Evolutionary conservation across 2,888 invertebrate genomes (phyloP), one percentile per base, ranked within the genome.

Genomic region (Sphinx pinastri): DNA sequence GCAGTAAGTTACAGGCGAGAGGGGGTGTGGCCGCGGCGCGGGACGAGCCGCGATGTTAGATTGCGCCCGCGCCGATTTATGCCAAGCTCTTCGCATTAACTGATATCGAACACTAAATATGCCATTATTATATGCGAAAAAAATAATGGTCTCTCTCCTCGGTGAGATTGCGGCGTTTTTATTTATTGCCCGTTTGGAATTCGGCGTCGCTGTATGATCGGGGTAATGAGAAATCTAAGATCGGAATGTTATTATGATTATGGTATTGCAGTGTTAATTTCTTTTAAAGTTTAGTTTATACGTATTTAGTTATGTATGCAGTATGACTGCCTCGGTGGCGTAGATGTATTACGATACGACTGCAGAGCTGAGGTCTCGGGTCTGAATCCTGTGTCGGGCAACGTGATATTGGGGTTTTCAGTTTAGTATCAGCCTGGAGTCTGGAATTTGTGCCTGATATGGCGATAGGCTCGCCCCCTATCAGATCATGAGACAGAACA

Each of bases 51-150:
- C 88, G 92, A 92, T 92, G 89, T 84, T 88, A 92, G 93, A 93
- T 93, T 91, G 88, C 88, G 87, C 88, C 74, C 76, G 85, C 89
- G 88, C 83, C 88, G 89, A 93, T 76, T 91, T 93, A 93, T 92
- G 89, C 90, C 89, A 86, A 87, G 90, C 91, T 87, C 89, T 89
- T 84, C 88, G 88, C 90, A 93, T 92, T 93, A 93, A 91, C 90
- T 89, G 92, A 92, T 93, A 93, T 91, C 90, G 88, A 82, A 84
- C 91, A 90, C 92, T 93, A 93, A 93, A 93, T 93, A 92, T 93
- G 92, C 91, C 90, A 93, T 93, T 92, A 92, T 90, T 91, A 90
- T 90, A 92, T 90, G 88, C 90, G 93, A 90, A 91, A 88, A 91
- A 92, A 92, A 93, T 92, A 91, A 90, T 88, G 81, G 84, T 82